Evolutionary conservation across 2,797 vertebrate genomes (phyloP).

Genomic region (Sparus aurata): DNA sequence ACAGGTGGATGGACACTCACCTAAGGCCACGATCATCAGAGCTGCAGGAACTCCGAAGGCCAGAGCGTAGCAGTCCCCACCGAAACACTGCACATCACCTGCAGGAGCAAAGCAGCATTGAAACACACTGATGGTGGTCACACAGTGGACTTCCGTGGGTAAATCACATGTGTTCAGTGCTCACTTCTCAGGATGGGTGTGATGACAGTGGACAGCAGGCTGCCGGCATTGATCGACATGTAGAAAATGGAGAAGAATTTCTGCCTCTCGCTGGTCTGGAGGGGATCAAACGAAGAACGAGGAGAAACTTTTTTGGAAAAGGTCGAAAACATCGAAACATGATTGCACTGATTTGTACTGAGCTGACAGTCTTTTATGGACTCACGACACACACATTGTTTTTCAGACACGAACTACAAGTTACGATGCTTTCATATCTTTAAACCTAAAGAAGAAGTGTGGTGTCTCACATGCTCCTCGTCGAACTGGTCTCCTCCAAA

Average conservation of each 20-base stretch:
- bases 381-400: background rate
- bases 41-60: conserved; percentile 95
- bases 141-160: rapidly evolving
- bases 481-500: conserved; percentile 99
- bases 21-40: conserved; percentile 92
- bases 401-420: background rate
- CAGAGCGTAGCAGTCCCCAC: conserved; percentile 93
- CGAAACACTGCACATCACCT: conserved; percentile 97
- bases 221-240: conserved; percentile 96
- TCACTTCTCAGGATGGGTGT: conserved; percentile 95
- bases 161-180: conserved; percentile 32
- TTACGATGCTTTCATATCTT: background rate
- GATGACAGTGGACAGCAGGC: conserved; percentile 94
- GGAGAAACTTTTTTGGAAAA: background rate
- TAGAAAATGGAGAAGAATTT: conserved; percentile 99
- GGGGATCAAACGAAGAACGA: background rate
- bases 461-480: conserved; percentile 90
- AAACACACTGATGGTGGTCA: background rate
- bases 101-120: conserved; percentile 45
- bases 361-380: background rate
- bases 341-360: background rate
- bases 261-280: conserved; percentile 89
- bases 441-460: background rate
- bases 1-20: conserved; percentile 82
- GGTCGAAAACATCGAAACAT: background rate